phyloP scores from a whole-genome alignment of 2,797 vertebrate species.

The Megalops cyprinoides region DNA sequence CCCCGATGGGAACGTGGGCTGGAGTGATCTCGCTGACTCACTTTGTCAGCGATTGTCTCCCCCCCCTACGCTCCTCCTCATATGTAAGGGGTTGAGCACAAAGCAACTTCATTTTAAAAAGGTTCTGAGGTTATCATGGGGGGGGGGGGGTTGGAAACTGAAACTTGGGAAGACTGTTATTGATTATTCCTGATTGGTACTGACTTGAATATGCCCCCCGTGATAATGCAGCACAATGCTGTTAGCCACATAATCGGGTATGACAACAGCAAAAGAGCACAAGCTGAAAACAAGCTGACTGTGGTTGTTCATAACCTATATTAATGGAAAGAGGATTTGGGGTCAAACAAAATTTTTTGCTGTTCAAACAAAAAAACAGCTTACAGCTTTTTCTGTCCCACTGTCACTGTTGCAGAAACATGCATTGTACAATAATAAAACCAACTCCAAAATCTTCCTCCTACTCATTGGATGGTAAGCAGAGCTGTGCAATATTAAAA shows the following conservation, averaged over 20 bases:
- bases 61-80: not conserved
- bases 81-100: not conserved
- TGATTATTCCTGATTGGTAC: not conserved
- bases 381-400: not conserved
- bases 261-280: not conserved
- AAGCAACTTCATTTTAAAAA: too few species aligned
- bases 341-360: not conserved
- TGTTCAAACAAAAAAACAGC: not conserved
- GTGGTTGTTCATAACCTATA: not conserved
- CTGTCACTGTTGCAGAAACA: not conserved
- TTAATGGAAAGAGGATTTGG: not conserved
- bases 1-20: not conserved
- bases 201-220: not conserved
- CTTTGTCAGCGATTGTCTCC: not conserved
- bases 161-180: not conserved
- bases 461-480: not conserved
- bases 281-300: not conserved
- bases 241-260: not conserved
- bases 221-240: not conserved
- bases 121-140: too few species aligned
- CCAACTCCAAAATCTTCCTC: not conserved
- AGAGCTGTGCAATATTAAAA: not conserved
- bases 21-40: not conserved
- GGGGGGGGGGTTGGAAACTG: not conserved
- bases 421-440: not conserved